Base-by-base conservation (phyloP, 1,140 invertebrate genomes). In the Whitmania pigra region DNA sequence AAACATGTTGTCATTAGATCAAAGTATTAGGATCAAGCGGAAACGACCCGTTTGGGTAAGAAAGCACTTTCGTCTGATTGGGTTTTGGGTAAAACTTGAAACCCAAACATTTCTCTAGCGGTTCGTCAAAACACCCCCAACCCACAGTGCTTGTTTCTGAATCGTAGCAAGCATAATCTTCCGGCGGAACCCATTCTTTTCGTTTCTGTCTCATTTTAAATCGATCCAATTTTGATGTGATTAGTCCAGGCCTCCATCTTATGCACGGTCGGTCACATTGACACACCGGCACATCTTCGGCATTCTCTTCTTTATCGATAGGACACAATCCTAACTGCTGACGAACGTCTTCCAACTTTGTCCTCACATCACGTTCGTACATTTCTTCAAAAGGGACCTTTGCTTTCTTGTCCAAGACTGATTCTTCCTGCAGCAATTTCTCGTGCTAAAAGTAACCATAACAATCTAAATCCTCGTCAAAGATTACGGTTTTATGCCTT, bases 81-180 rank as follows among this genome's bases (percentile, higher is more conserved):
- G 29, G 29, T 63, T 63, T 63, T 22, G 22, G 57, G 57, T 63
- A 20, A 49, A 49, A 63, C 18, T 63, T 63, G 57, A 63, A 25
- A 25, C 57, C 43, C 43, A 49, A 15, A 49, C 43, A 49, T 7
- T n/a, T 63, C 57, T 63, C 22, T 13, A 22, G 11, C 6, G 57
- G 22, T 63, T 22, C 57, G 11, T 63, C 57, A 31, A 25, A 31
- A 31, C 57, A 63, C 18, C 57, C 29, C 57, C 57, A 63, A 13
- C 57, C 57, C 22, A 63, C 29, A 13, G 22, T 31, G 18, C 57
- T 63, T 13, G 11, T 63, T n/a, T 63, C 57, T 22, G 57, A 25
- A 63, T 63, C 57, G 29, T 63, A 63, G 29, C 29, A 25, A 63
- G 22, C 29, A 20, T 63, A 63, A 63, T 63, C 57, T 25, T 63